Evolutionary conservation across 2,113 vertebrate genomes (phyloP).

Genomic region (Anarrhichthys ocellatus): DNA sequence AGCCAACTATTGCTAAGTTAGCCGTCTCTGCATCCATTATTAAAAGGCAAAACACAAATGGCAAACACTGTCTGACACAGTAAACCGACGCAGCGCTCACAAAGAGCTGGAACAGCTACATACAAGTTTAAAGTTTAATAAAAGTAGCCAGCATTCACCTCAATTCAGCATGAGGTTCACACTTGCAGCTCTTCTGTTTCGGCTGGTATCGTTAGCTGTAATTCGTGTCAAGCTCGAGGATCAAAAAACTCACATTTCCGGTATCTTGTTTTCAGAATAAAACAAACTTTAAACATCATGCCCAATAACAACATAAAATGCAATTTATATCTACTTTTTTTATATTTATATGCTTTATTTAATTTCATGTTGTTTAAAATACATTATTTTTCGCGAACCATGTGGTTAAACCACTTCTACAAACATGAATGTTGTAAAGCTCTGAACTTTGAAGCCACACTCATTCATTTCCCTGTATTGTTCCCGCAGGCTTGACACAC

Average conservation of each 20-base stretch:
- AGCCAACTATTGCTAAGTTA: constrained; percentile 30
- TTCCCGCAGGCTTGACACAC: not conserved
- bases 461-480: not conserved
- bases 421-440: not conserved
- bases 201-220: not conserved
- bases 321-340: not conserved
- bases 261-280: constrained; percentile 38
- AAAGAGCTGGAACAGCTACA: not conserved
- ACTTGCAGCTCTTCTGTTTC: not conserved
- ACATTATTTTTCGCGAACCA: not conserved
- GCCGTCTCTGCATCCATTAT: not conserved
- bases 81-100: not conserved
- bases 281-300: fast-evolving
- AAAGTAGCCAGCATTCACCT: not conserved
- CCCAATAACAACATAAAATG: not conserved
- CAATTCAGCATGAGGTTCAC: constrained; percentile 40
- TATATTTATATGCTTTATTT: not conserved
- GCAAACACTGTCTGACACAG: not conserved
- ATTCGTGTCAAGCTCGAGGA: not conserved
- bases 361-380: fast-evolving
- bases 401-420: too few species aligned
- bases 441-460: not conserved
- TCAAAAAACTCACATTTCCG: not conserved
- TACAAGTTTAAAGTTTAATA: not conserved
- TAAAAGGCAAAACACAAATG: not conserved